Evolutionary conservation across 2,888 invertebrate genomes (phyloP), one percentile per base, ranked within the genome.

Genomic region (Drosophila dives): DNA sequence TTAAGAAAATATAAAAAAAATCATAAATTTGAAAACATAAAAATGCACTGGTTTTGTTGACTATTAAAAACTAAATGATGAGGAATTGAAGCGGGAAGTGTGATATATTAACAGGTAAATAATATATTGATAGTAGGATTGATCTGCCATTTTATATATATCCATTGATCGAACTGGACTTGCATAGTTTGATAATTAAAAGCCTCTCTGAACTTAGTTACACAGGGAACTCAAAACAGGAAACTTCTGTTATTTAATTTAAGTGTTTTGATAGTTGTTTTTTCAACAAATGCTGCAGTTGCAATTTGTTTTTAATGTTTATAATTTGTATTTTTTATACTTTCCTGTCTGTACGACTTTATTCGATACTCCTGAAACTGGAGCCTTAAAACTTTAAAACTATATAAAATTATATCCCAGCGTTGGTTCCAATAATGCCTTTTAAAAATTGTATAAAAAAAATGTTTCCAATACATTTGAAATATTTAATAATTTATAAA

Each of bases 1-100:
- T 77, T 64, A 17, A 55, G 54, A 74, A 42, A 77, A 75, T 42
- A 60, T 45, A 60, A 32, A 60, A 71, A 75, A 63, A 55, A 61
- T 33, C 75, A 78, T 78, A 74, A 77, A 64, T 26, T 45, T 38
- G 58, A 36, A 54, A 10, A 62, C 50, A 42, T 33, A 49, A 34
- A 51, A 63, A 56, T 64, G 60, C 36, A 64, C 61, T 62, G 59
- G 15, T 26, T 51, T 66, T 51, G 53, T 72, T 63, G 72, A 49
- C 65, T 53, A 34, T 53, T 1, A 12, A 10, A 6, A 20, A 17
- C 11, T 42, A 6, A 42, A 42, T 42, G 20, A 42, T 20, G 20
- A 20, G n/a, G 40, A 10, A n/a, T 10, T n/a, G 10, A 4, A 5
- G 4, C n/a, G 40, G 40, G 2, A 40, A 40, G 10, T 29, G 29